Evolutionary conservation across 2,113 vertebrate species (phyloP), one percentile per base, ranked within the genome.

Genomic region (Cynoglossus semilaevis): DNA sequence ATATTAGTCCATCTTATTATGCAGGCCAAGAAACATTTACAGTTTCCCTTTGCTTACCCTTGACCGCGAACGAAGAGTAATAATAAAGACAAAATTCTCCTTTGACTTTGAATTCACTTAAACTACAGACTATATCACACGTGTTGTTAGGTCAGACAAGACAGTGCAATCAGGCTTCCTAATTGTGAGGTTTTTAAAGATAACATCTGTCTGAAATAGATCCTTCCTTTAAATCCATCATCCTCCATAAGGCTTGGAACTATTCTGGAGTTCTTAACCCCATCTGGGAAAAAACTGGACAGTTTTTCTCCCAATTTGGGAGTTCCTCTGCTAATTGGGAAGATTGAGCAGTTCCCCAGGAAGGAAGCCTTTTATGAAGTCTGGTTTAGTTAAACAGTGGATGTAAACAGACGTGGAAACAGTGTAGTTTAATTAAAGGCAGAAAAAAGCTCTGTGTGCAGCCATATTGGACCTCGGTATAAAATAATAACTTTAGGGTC

Each of bases 151-250:
- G 74, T 82, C 54, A 82, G 40, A 67, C 64, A 34, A 44, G 29
- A 47, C 47, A 15, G 35, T 58, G 52, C 35, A 56, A 83, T 81
- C 63, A 62, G 52, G 76, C 79, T 63, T 69, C 49, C 36, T 87
- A 77, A 84, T 84, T 76, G 60, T 65, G 45, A 57, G 65, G 15
- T 43, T 66, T 70, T 71, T 0, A 2, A 36, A 72, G 83, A 89
- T 89, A 78, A 15, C 19, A 83, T 89, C 83, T 70, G 79, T 87
- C 73, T 86, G 66, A 73, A 66, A 74, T 40, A 16, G 63, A 69
- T 83, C 85, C 84, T 82, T 74, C 79, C 72, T 66, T 37, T 10
- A 3, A 65, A 50, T 47, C 58, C 9, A 6, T 29, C 3, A 29
- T 29, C 22, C 6, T 29, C 9, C 2, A 16, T 49, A 49, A 51